These are phyloP conservation scores for Polietes domitor DNA, from an alignment of 2,888 invertebrate species.

Conservation along the genomic window DNA sequence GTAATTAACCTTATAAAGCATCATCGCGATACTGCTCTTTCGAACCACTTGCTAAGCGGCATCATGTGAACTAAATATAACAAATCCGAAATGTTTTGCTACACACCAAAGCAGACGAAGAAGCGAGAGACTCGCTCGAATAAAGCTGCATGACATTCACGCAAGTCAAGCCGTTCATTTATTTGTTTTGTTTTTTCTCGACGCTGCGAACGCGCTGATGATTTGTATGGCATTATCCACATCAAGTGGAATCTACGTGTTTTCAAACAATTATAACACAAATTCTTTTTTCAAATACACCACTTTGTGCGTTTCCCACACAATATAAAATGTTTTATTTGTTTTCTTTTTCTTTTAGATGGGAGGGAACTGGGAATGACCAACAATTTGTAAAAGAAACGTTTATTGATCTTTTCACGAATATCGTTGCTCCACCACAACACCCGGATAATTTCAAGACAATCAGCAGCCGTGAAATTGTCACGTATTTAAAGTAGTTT, in stretches of 20 bases:
- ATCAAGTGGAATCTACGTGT: conserved; percentile 58
- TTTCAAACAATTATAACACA: conserved; percentile 46
- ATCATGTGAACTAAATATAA: conserved; percentile 35
- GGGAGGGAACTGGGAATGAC: neutral
- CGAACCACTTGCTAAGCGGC: conserved; percentile 41
- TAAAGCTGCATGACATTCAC: conserved; percentile 20
- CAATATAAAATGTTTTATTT: neutral
- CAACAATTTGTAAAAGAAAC: neutral
- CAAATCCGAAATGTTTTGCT: conserved; percentile 29
- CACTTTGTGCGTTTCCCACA: conserved; percentile 49
- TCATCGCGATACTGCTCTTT: conserved; percentile 40
- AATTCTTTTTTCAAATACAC: conserved; percentile 5
- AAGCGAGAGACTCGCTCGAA: neutral
- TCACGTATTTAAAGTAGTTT: conserved; percentile 60
- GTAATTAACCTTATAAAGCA: conserved; percentile 53
- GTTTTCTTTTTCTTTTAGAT: conserved; percentile 1
- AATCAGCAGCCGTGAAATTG: conserved; percentile 51
- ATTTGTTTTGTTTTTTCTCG: neutral
- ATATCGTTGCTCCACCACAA: neutral
- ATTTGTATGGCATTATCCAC: neutral
- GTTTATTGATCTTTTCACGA: conserved; percentile 4
- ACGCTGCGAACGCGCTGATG: neutral
- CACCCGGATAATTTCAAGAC: neutral
- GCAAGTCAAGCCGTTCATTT: conserved; percentile 40
- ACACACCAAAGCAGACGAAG: neutral